Conservation (phyloP, 2,888 invertebrate species). For the Herminia tarsipennalis region DNA sequence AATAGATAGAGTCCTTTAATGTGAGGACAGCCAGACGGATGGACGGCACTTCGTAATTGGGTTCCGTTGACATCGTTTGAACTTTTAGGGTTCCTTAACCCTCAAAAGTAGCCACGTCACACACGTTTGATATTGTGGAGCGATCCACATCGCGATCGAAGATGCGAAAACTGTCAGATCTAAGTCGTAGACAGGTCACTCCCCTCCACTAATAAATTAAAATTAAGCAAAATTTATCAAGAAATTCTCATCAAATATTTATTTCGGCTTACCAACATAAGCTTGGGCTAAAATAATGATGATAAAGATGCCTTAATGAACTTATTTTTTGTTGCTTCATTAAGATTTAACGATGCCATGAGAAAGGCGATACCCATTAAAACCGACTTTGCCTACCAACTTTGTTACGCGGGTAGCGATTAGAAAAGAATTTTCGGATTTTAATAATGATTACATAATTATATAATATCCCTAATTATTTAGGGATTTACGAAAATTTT, state of each 20-base stretch:
- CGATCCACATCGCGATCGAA: no score
- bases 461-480: not conserved
- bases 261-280: slow-evolving; percentile 20
- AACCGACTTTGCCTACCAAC: slow-evolving; percentile 10
- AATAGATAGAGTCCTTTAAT: no score
- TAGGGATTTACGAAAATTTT: not conserved
- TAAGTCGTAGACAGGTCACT: no score
- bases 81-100: no score
- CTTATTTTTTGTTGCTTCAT: slow-evolving; percentile 42
- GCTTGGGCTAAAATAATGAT: slow-evolving; percentile 33
- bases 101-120: no score
- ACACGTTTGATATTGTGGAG: no score
- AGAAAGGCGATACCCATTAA: slow-evolving; percentile 39
- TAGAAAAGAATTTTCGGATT: slow-evolving; percentile 9
- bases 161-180: no score
- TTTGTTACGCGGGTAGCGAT: slow-evolving; percentile 10
- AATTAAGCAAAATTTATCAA: slow-evolving; percentile 18
- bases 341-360: slow-evolving; percentile 41
- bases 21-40: no score
- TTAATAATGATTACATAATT: slow-evolving; percentile 13
- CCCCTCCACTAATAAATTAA: not conserved
- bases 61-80: no score
- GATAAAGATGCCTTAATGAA: slow-evolving; percentile 35
- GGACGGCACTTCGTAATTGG: no score
- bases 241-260: slow-evolving; percentile 14